Evolutionary conservation across 2,888 invertebrate species (phyloP).

Genomic region (Apotomis betuletana): DNA sequence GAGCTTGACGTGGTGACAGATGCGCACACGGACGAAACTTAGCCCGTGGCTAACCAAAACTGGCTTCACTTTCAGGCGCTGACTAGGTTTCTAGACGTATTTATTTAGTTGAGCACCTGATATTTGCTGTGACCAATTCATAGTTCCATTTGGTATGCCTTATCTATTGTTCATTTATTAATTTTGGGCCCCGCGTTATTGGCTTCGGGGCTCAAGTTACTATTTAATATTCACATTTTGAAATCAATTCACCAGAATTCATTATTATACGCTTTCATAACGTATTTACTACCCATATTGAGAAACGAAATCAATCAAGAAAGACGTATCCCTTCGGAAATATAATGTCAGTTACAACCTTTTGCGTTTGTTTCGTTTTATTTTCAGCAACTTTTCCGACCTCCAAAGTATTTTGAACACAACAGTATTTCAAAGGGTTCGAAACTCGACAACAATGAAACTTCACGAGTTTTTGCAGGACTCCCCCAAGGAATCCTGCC

Average conservation of each 20-base stretch:
- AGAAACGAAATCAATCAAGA: not conserved
- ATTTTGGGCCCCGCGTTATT: no score
- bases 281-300: not conserved
- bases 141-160: no score
- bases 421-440: slow-evolving; percentile 18
- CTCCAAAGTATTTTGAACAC: slow-evolving; percentile 17
- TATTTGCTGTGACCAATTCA: no score
- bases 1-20: no score
- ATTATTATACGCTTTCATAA: no score
- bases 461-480: slow-evolving; percentile 16
- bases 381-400: not conserved
- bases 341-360: not conserved
- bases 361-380: not conserved
- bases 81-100: no score
- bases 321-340: not conserved
- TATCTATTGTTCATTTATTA: no score
- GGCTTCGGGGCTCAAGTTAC: no score
- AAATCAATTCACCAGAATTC: not conserved
- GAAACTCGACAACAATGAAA: slow-evolving; percentile 11
- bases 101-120: no score
- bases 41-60: no score
- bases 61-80: no score
- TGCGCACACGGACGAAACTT: no score
- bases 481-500: slow-evolving; percentile 11
- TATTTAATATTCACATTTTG: not conserved